phyloP scores from a whole-genome alignment of 37 sponge, comb jelly and placozoan species.

The Cladorhizidae sp. region DNA sequence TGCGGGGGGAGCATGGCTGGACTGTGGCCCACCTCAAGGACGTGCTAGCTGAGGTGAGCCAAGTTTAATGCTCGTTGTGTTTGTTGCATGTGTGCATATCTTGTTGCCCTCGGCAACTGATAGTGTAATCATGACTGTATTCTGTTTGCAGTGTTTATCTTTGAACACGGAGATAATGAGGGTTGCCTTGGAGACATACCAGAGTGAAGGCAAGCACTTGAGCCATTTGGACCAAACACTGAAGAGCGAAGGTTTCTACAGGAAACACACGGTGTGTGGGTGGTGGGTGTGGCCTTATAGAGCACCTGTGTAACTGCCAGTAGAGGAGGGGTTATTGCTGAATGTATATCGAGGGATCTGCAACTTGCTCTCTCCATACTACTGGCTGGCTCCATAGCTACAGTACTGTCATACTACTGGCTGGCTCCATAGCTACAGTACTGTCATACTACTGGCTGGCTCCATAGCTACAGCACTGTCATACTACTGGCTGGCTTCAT shows the following conservation, averaged over 20 bases:
- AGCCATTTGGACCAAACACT: slow-evolving; percentile 10
- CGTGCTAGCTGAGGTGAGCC: slow-evolving; percentile 34
- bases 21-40: slow-evolving; percentile 66
- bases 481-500: no score
- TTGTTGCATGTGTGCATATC: neutral
- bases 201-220: slow-evolving; percentile 58
- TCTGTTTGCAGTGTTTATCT: slow-evolving; percentile 5
- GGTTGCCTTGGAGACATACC: slow-evolving; percentile 64
- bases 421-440: no score
- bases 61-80: no score
- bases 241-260: slow-evolving; percentile 70
- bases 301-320: no score
- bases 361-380: neutral
- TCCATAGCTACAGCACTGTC: no score
- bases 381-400: neutral
- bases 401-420: no score
- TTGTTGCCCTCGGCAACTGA: no score
- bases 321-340: no score
- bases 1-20: slow-evolving; percentile 66
- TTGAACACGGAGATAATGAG: slow-evolving; percentile 30
- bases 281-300: no score
- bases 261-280: slow-evolving; percentile 53
- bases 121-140: no score
- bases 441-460: no score
- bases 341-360: neutral